A percentile compares a stretch with the other conserved stretches of the same genome.
phyloP scores from a whole-genome alignment of 2,113 vertebrate genomes.

The Zosterops hypoxanthus region DNA sequence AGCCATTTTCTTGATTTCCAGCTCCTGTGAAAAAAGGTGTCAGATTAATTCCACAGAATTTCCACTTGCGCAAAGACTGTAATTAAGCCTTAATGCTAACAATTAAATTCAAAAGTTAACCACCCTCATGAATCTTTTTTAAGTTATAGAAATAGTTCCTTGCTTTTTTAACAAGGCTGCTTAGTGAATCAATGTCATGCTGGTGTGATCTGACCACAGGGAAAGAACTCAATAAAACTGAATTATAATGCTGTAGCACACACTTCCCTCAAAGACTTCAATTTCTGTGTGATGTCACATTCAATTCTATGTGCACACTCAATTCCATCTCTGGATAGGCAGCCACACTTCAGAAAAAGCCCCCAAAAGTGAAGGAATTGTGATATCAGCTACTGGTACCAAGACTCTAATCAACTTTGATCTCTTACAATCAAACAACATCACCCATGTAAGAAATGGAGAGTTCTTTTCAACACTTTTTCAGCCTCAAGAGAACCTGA shows the following conservation, averaged over 20 bases:
- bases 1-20: conserved; percentile 99
- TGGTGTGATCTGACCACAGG: not conserved
- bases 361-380: not conserved
- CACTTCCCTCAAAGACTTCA: not conserved
- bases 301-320: not conserved
- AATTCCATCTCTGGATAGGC: not conserved
- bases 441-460: rapidly evolving
- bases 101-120: not conserved
- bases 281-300: not conserved
- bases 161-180: not conserved
- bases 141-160: not conserved
- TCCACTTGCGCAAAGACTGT: not conserved
- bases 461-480: not conserved
- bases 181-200: not conserved
- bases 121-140: not conserved
- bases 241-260: not conserved
- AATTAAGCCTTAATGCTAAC: not conserved
- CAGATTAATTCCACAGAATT: not conserved
- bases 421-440: not conserved
- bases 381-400: not conserved
- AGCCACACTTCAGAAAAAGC: not conserved
- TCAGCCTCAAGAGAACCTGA: not conserved
- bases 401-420: not conserved
- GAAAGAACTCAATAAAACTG: not conserved
- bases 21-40: conserved; percentile 76